These are phyloP conservation scores for Clavelina lepadiformis DNA, from an alignment of 23 tunicate species.

Conservation along the genomic window DNA sequence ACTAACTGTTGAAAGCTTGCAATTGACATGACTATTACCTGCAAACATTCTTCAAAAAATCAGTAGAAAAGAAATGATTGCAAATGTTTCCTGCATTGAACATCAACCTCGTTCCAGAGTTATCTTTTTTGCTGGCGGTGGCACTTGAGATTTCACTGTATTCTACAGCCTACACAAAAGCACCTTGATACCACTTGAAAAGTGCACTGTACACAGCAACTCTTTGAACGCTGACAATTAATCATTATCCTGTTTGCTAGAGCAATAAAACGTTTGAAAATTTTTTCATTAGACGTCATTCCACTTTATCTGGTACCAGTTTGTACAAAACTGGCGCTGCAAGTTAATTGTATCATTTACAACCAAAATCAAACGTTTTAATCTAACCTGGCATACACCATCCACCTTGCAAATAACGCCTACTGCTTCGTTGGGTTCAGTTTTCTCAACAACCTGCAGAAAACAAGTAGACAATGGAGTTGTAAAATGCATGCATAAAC, in stretches of 20 bases:
- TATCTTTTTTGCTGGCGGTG: slow-evolving; percentile 52
- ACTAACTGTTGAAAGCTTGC: too few species aligned
- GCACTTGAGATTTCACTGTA: slow-evolving; percentile 87
- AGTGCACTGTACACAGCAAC: too few species aligned
- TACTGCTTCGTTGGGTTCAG: slow-evolving; percentile 84
- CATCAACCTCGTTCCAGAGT: slow-evolving; percentile 59
- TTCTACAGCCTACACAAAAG: slow-evolving; percentile 83
- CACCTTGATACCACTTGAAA: background rate
- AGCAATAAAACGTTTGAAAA: too few species aligned
- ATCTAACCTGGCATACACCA: slow-evolving; percentile 63
- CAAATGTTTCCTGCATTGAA: slow-evolving; percentile 98
- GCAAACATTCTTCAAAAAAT: slow-evolving; percentile 78
- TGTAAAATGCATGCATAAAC: background rate
- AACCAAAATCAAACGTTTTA: background rate
- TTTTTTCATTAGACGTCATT: too few species aligned
- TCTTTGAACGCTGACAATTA: too few species aligned
- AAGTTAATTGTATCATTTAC: background rate
- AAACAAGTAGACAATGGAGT: background rate
- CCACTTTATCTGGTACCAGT: too few species aligned
- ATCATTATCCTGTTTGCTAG: too few species aligned
- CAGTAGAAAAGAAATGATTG: slow-evolving; percentile 89
- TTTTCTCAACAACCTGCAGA: slow-evolving; percentile 78
- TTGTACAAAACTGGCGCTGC: background rate
- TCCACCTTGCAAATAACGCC: slow-evolving; percentile 91
- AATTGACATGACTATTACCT: too few species aligned